These are phyloP conservation scores for Choloepus hoffmanni DNA, from an alignment of 2,113 vertebrate genomes.

Conservation along the genomic window DNA sequence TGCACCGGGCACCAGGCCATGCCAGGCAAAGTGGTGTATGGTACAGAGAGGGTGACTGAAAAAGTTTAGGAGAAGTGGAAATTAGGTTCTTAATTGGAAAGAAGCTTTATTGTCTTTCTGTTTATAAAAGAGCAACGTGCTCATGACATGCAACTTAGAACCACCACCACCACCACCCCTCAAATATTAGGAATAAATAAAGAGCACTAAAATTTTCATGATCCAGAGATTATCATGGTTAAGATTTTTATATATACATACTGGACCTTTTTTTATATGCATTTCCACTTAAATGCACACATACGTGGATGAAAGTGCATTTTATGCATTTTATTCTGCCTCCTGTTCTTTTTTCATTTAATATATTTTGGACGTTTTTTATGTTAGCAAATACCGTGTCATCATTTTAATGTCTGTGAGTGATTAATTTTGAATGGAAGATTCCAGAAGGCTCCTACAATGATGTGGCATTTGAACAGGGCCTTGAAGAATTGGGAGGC, in stretches of 20 bases:
- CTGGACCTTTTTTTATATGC: background rate
- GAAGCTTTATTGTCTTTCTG: background rate
- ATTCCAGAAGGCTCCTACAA: slow-evolving; percentile 20
- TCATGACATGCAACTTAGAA: slow-evolving; percentile 11
- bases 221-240: slow-evolving; percentile 60
- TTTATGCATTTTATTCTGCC: slow-evolving; percentile 66
- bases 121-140: slow-evolving; percentile 49
- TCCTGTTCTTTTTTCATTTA: slow-evolving; percentile 47
- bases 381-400: slow-evolving; percentile 52
- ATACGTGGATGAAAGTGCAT: slow-evolving; percentile 41
- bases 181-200: slow-evolving; percentile 68
- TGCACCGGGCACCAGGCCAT: background rate
- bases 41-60: background rate
- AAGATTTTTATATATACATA: slow-evolving; percentile 39
- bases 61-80: background rate
- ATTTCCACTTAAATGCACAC: slow-evolving; percentile 65
- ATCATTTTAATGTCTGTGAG: slow-evolving; percentile 65
- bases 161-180: background rate
- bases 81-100: background rate
- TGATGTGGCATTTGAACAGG: slow-evolving; percentile 2
- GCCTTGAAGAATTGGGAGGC: background rate
- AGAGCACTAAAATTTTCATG: slow-evolving; percentile 58
- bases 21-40: background rate
- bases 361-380: slow-evolving; percentile 61
- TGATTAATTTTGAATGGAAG: slow-evolving; percentile 29